Percentiles rank a stretch among this genome's conserved stretches.
Evolutionary conservation across 2,113 vertebrate genomes (phyloP).

Genomic region (Cryptoleucopteryx plumbea): DNA sequence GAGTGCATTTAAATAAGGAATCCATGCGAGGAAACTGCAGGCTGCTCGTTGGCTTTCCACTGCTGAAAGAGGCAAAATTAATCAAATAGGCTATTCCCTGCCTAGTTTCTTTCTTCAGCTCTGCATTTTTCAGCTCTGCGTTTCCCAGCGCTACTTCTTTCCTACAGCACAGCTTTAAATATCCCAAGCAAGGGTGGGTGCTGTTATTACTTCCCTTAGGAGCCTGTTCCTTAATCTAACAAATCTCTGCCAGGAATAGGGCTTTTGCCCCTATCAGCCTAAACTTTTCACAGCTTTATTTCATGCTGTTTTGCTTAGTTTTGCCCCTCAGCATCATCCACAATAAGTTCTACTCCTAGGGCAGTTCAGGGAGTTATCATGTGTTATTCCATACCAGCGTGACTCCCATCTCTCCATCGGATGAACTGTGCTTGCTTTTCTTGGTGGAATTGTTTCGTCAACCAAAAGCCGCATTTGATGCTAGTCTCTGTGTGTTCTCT

Average conservation of each 20-base stretch:
- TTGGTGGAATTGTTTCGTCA: neutral
- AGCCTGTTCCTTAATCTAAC: neutral
- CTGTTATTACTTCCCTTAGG: neutral
- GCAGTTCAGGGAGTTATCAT: no score
- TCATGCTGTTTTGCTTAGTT: neutral
- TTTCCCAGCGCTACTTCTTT: neutral
- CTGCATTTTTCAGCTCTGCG: neutral
- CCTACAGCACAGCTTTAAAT: neutral
- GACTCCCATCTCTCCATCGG: neutral
- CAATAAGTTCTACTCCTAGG: neutral
- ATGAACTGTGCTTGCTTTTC: neutral
- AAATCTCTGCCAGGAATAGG: neutral
- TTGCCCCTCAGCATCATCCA: neutral
- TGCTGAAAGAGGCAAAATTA: neutral
- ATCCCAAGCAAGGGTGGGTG: neutral
- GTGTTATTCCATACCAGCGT: neutral
- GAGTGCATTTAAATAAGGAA: neutral
- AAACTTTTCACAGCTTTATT: neutral
- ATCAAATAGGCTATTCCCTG: neutral
- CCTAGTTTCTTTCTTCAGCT: neutral
- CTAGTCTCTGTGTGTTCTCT: neutral
- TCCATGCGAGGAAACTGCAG: neutral
- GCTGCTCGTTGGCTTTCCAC: neutral
- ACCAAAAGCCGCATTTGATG: rapidly evolving
- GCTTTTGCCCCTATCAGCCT: neutral